phyloP scores from a whole-genome alignment of 2,888 invertebrate species.

The Sipha maydis region DNA sequence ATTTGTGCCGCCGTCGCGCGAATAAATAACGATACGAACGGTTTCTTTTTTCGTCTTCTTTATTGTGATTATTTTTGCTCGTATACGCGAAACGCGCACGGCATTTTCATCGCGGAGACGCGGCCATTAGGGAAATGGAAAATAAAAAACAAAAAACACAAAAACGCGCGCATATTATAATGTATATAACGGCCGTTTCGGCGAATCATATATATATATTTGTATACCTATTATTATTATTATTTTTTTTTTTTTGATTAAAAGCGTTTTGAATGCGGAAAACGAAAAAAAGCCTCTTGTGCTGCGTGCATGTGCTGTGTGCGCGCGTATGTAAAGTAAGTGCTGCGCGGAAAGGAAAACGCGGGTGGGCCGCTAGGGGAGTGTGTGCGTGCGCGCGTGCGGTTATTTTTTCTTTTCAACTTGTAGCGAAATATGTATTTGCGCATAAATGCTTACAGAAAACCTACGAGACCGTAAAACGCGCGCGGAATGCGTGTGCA shows the following conservation, averaged over 20 bases:
- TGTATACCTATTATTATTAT: slow-evolving; percentile 28
- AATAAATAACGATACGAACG: no score
- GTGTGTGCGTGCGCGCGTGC: background rate
- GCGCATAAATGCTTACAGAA: background rate
- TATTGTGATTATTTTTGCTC: slow-evolving; percentile 29
- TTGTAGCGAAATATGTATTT: background rate
- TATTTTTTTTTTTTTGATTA: slow-evolving; percentile 42
- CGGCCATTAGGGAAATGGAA: slow-evolving; percentile 28
- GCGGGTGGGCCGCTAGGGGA: background rate
- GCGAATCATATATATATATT: background rate
- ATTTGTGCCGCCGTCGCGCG: background rate
- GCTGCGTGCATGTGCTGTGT: background rate
- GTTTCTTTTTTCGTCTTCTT: background rate
- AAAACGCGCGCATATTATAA: background rate
- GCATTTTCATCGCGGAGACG: slow-evolving; percentile 2
- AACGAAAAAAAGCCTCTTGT: slow-evolving; percentile 8
- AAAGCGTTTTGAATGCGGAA: slow-evolving; percentile 32
- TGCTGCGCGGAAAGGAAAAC: background rate
- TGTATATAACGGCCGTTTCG: background rate
- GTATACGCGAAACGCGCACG: background rate
- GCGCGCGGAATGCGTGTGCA: background rate
- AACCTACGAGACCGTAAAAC: background rate
- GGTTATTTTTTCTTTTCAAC: background rate
- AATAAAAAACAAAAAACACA: background rate
- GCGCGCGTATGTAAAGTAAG: background rate